Base-by-base conservation (phyloP, 2,888 invertebrate species). In the Erebia ligea region DNA sequence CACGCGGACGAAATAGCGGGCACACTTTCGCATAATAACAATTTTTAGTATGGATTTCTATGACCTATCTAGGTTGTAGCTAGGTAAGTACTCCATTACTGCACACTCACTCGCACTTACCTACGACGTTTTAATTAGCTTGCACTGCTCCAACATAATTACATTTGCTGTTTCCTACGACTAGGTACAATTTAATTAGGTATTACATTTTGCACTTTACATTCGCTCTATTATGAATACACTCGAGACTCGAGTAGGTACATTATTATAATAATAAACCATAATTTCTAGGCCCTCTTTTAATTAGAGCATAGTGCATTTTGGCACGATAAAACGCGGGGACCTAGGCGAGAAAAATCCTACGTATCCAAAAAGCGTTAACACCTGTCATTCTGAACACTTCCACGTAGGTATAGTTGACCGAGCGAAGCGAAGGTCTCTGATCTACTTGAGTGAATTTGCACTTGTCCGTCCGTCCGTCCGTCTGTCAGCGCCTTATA, bases 91-190 rank as follows among this genome's bases (percentile, higher is more conserved):
- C 15, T n/a, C 25, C 5, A 15, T 56, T 13, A n/a, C 58, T 34
- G 15, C 57, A 57, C 57, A 15, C 54, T 56, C 34, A 6, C 25
- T 11, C 13, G 21, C 34, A 58, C 25, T 58, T 58, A n/a, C 42
- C 42, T 34, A 58, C 58, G 34, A 34, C 34, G 34, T 9, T 58
- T 58, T 58, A 58, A 58, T 58, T 58, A 58, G n/a, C 58, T 13
- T 34, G 58, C 57, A 57, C 25, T 25, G 57, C 11, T 57, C 34
- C 58, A 34, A 34, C 58, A 34, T 34, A 34, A 58, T 58, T 58
- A 25, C 34, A 58, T 58, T 58, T 58, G 34, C n/a, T 58, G n/a
- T 58, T 58, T 34, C 58, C 58, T 15, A 11, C n/a, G 9, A 52
- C 52, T 52, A 52, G 17, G 17, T 52, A 52, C n/a, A 58, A 34